Evolutionary conservation across 2,888 invertebrate genomes (phyloP), one percentile per base, ranked within the genome.

Genomic region (Rhagium mordax): DNA sequence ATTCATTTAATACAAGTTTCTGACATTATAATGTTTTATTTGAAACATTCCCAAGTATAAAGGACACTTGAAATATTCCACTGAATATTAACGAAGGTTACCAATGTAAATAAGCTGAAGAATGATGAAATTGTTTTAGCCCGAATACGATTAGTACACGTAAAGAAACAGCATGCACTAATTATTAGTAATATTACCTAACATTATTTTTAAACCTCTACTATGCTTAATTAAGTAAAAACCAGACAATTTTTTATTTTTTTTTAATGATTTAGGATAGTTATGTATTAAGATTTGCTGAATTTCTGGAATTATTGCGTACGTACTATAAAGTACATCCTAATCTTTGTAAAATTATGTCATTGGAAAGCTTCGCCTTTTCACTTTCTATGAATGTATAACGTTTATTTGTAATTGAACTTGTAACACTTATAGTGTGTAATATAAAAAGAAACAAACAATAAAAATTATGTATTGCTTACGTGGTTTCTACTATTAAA

Each of bases 371-470:
- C 72, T 68, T 55, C 62, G 66, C 61, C 71, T 76, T 75, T 77
- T 79, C 77, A 71, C 80, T 80, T 80, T 80, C 78, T 78, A 78
- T 74, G 71, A 76, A 74, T 71, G 70, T 76, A 72, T 76, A 70
- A 74, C 72, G 5, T 51, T 51, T 51, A 71, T 61, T 74, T 69
- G 69, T 18, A 53, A 59, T 51, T 76, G 76, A 76, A 76, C 76
- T 76, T 76, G 76, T 76, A 76, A 76, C 76, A 76, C 76, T 76
- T 76, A 51, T 10, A 53, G 16, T 6, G 33, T 47, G 41, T 61
- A 61, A 59, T 27, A 15, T 47, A 61, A 24, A 21, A 61, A 20
- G 18, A 61, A 61, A 61, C 20, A 61, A n/a, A 33, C 33, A 27
- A 47, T 29, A 21, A 47, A 47, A 13, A 18, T 41, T 41, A 41